phyloP scores from a whole-genome alignment of 2,797 vertebrate species.

The Lutjanus campechanus region DNA sequence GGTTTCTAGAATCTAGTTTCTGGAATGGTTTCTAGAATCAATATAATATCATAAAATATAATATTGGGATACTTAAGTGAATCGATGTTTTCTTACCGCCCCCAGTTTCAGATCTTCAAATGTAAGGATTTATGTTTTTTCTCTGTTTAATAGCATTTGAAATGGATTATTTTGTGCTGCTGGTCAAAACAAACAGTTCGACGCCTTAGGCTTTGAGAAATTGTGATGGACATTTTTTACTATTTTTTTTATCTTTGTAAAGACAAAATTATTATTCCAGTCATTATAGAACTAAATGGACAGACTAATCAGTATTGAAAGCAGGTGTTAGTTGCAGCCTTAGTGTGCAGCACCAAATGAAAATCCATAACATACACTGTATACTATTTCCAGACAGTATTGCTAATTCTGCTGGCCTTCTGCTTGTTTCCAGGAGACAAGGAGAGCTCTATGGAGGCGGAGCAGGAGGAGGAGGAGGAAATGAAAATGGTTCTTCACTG shows the following conservation, averaged over 20 bases:
- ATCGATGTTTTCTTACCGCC: too few relatives aligned
- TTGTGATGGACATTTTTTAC: too few relatives aligned
- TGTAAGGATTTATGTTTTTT: background rate
- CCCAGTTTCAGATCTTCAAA: background rate
- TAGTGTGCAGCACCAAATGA: background rate
- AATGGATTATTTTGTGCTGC: conserved; percentile 9
- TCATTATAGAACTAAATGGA: background rate
- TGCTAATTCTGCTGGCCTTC: conserved; percentile 27
- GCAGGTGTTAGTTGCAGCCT: background rate
- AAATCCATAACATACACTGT: conserved; percentile 12
- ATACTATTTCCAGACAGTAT: background rate
- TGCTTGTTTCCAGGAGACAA: conserved; percentile 72
- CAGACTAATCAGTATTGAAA: background rate
- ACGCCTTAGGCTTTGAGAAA: background rate
- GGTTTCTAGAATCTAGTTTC: too few relatives aligned
- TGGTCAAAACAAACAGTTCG: conserved; percentile 11
- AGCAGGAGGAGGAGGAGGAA: conserved; percentile 60
- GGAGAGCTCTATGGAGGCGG: conserved; percentile 33
- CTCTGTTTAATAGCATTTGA: background rate
- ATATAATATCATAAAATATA: too few relatives aligned
- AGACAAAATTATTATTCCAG: background rate
- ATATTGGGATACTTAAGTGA: too few relatives aligned
- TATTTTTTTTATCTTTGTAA: background rate
- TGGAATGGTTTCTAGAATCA: too few relatives aligned
- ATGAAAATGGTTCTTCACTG: conserved; percentile 80